These are phyloP conservation scores for Crotalus tigris DNA, from an alignment of 2,113 vertebrate species.

Conservation along the genomic window DNA sequence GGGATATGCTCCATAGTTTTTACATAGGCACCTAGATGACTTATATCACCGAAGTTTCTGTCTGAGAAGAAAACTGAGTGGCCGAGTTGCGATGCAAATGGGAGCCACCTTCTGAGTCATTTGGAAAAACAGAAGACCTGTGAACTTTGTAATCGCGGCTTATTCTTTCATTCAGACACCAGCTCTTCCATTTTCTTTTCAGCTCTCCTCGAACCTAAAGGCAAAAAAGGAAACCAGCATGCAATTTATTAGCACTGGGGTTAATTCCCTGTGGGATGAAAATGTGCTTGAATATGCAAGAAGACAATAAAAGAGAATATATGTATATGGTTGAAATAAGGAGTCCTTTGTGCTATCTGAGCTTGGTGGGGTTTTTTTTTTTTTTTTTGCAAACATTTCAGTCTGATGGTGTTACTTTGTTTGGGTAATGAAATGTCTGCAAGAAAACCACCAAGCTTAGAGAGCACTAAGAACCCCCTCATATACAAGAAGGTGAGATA, in stretches of 20 bases:
- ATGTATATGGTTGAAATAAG: neutral
- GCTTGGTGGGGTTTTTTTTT: no score
- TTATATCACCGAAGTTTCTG: constrained; percentile 85
- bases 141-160: constrained; percentile 71
- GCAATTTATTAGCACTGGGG: neutral
- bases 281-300: neutral
- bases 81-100: constrained; percentile 73
- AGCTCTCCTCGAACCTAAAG: constrained; percentile 87
- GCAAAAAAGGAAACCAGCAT: neutral
- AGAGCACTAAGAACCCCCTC: neutral
- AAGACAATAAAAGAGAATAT: neutral
- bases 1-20: constrained; percentile 32
- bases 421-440: neutral
- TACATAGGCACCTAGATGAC: neutral
- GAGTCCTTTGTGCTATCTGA: neutral
- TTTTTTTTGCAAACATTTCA: no score
- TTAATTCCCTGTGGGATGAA: neutral
- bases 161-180: constrained; percentile 70
- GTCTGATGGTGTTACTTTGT: neutral
- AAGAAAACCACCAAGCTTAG: neutral
- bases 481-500: neutral
- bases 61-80: constrained; percentile 86
- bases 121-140: constrained; percentile 71
- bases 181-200: constrained; percentile 80
- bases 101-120: constrained; percentile 71